Base-by-base conservation (phyloP, 1,140 invertebrate genomes). In the Stenopsyche tienmushanensis region DNA sequence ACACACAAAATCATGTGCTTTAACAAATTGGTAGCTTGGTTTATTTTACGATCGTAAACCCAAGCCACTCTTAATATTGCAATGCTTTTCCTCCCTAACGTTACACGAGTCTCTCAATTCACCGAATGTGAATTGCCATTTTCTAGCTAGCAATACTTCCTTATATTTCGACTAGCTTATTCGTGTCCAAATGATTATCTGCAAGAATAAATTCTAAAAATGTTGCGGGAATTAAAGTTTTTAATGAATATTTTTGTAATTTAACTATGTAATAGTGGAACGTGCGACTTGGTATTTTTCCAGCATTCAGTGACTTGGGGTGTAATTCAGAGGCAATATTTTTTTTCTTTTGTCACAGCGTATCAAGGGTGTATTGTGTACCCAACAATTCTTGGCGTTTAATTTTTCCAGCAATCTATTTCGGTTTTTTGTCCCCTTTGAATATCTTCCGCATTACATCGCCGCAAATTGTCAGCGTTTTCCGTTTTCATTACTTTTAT, bases 141-240 rank as follows among this genome's bases (percentile, higher is more conserved):
- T 41, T 55, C 52, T 17, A 55, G n/a, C n/a, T n/a, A n/a, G n/a
- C n/a, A n/a, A n/a, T n/a, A n/a, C n/a, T n/a, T n/a, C n/a, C n/a
- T n/a, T n/a, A n/a, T n/a, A n/a, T n/a, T n/a, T n/a, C n/a, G n/a
- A n/a, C n/a, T n/a, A n/a, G n/a, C 29, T 55, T 55, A 34, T 55
- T 29, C 52, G 52, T 34, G 29, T 55, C 18, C 52, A 18, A 24
- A 55, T 55, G 18, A 29, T 24, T 34, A 55, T 55, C 52, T 55
- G 49, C 24, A 21, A 42, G 18, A 42, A 42, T 2, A 1, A 42
- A 42, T 2, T 15, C 41, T 42, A 15, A 2, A 42, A 1, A 17
- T 17, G 18, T 15, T 3, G 9, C 18, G 2, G 9, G 18, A 42
- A 42, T 42, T 42, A 42, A 42, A 42, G n/a, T n/a, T n/a, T n/a